Base-by-base conservation (phyloP, 2,888 invertebrate species). In the Ischnus inquisitorius region DNA sequence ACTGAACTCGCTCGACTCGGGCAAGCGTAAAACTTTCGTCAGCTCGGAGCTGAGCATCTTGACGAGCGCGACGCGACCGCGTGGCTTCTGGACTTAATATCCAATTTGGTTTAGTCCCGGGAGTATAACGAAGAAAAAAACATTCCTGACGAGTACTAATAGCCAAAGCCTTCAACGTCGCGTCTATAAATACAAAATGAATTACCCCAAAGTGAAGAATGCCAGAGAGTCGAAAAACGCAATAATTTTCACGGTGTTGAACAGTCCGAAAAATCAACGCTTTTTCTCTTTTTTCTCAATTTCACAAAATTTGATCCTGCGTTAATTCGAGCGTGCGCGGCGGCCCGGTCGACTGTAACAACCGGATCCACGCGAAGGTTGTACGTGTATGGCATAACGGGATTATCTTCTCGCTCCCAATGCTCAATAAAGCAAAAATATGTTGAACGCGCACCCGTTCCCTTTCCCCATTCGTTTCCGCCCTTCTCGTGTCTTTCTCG, bases 371-470 rank as follows among this genome's bases (percentile, higher is more conserved):
- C 67, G 46, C 28, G 41, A 57, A 69, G 51, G 25, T 25, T 57
- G 43, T 76, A 65, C 28, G 34, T 69, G 68, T 62, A 65, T 28
- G 19, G 22, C 48, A 60, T 51, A 74, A 51, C 69, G 80, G 16
- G 75, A 83, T 83, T 79, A 79, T 71, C 51, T 16, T 64, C 65
- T 76, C 41, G 62, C 54, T 77, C 60, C 74, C 72, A 51, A 83
- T 72, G 67, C 51, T 68, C 68, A 75, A 81, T 81, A 81, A 78
- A 79, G 79, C 64, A 76, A 76, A 84, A 79, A 84, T 78, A 80
- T 80, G 77, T 74, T 81, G 46, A 46, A 60, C 67, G 64, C 74
- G 39, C 72, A 51, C 77, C 74, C 64, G 34, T 51, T 12, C 2
- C 16, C 51, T 12, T 1, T 25, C 54, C 54, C 25, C n/a, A 6